Conservation (phyloP, 2,888 invertebrate genomes). For the Bibio marci region DNA sequence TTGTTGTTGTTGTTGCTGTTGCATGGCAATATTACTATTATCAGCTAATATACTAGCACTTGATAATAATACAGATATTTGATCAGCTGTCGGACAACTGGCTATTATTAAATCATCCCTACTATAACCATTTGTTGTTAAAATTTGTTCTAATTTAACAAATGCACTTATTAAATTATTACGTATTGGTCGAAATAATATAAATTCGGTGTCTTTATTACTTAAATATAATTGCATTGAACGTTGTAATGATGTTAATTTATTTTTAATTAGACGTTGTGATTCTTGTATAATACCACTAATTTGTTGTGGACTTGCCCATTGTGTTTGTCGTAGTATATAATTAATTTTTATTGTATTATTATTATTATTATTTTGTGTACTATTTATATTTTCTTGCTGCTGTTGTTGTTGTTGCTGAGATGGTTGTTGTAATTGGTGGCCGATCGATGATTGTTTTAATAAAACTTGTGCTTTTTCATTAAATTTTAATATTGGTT, state of each 20-base stretch:
- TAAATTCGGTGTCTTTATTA: constrained; percentile 92
- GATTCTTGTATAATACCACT: constrained; percentile 58
- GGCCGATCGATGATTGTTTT: no score
- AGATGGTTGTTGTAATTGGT: neutral
- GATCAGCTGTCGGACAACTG: constrained; percentile 84
- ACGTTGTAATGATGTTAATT: constrained; percentile 63
- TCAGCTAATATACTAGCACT: constrained; percentile 52
- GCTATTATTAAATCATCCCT: constrained; percentile 70
- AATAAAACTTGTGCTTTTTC: constrained; percentile 42
- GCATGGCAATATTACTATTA: constrained; percentile 15
- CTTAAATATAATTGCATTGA: constrained; percentile 92
- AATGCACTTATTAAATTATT: constrained; percentile 81
- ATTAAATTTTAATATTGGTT: constrained; percentile 54
- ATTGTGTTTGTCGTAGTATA: constrained; percentile 33
- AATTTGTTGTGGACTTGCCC: constrained; percentile 55
- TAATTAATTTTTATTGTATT: constrained; percentile 17
- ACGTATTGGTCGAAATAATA: constrained; percentile 84
- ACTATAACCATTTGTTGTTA: constrained; percentile 56
- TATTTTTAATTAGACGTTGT: constrained; percentile 59
- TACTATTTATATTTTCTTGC: no score
- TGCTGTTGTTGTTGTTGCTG: constrained; percentile 2
- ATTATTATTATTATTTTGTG: no score
- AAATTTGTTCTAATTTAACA: constrained; percentile 62
- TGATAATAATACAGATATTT: constrained; percentile 74
- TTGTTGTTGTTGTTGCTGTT: neutral